Base-by-base conservation (phyloP, 1,140 invertebrate genomes). In the Drosophila cardini region DNA sequence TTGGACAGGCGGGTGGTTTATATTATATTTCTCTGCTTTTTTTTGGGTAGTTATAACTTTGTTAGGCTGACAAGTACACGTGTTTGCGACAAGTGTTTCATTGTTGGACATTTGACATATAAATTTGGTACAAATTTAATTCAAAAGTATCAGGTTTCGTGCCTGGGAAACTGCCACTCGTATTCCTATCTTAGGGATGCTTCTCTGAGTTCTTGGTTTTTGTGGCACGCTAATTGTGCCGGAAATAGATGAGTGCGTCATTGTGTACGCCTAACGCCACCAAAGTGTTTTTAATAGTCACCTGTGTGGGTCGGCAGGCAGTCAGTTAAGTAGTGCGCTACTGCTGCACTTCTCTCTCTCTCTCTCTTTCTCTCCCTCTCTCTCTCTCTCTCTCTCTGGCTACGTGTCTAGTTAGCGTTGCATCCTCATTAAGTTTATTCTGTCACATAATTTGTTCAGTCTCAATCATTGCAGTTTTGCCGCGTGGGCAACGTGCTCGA, bases 231-330 rank as follows among this genome's bases (percentile, higher is more conserved):
- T 87, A 87, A 87, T 87, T 87, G 84, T 72, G 84, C 84, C 84
- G 84, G 84, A 87, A 87, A 87, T 87, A 87, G 67, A 69, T 40
- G 42, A 72, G 70, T 53, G 64, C 72, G 34, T 61, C 74, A 71
- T 74, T 69, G 71, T 71, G 48, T 62, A 32, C 32, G 57, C 65
- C 65, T 74, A 83, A 83, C 68, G 77, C 74, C 84, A 84, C 84
- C 84, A 84, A 89, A 89, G 84, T 83, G 84, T 77, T 83, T 82
- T 82, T 79, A 86, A 89, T 83, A 72, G 76, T 65, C 84, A 89
- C 79, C 83, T 83, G 76, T 75, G 81, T 85, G 70, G 71, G 73
- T 61, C 74, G 65, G 48, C 46, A 21, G 48, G 30, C 7, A 26
- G 38, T 55, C 13, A 48, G 30, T 10, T 18, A 5, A 36, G 52